Evolutionary conservation across 2,888 invertebrate species (phyloP).

Genomic region (Amphipyra tragopoginis): DNA sequence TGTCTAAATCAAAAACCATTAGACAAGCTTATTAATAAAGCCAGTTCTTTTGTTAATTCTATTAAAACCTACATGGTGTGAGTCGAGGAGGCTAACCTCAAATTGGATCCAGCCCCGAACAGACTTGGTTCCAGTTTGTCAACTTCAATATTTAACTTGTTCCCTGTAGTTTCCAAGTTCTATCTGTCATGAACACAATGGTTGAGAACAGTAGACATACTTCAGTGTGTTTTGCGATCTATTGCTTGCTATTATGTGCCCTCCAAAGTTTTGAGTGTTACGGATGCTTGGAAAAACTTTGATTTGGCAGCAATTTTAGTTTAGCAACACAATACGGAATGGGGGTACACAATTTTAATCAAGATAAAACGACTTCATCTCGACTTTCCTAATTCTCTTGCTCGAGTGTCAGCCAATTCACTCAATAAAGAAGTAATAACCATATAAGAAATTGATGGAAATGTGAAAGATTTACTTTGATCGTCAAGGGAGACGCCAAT

Average conservation of each 20-base stretch:
- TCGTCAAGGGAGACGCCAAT: constrained; percentile 3
- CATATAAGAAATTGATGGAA: not conserved
- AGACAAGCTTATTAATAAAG: constrained; percentile 34
- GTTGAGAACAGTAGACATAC: constrained; percentile 65
- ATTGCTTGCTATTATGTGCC: constrained; percentile 62
- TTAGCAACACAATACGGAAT: constrained; percentile 9
- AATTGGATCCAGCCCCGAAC: constrained; percentile 68
- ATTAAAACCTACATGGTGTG: constrained; percentile 64
- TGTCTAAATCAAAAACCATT: constrained; percentile 44
- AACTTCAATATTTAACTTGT: constrained; percentile 84
- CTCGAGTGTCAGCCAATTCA: not conserved
- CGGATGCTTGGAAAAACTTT: constrained; percentile 55
- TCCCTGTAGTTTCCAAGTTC: constrained; percentile 74
- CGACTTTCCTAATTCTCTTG: not conserved
- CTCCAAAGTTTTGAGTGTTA: constrained; percentile 58
- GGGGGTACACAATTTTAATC: constrained; percentile 14
- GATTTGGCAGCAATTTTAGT: constrained; percentile 37
- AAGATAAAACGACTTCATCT: constrained; percentile 7
- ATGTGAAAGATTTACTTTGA: constrained; percentile 13
- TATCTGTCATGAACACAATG: constrained; percentile 76
- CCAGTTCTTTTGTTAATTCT: constrained; percentile 64
- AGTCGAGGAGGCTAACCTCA: constrained; percentile 61
- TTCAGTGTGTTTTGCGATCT: constrained; percentile 63
- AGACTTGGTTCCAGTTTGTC: constrained; percentile 76
- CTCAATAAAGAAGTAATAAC: constrained; percentile 10